Evolutionary conservation across 2,888 invertebrate species (phyloP).

Genomic region (Hetaerina titia): DNA sequence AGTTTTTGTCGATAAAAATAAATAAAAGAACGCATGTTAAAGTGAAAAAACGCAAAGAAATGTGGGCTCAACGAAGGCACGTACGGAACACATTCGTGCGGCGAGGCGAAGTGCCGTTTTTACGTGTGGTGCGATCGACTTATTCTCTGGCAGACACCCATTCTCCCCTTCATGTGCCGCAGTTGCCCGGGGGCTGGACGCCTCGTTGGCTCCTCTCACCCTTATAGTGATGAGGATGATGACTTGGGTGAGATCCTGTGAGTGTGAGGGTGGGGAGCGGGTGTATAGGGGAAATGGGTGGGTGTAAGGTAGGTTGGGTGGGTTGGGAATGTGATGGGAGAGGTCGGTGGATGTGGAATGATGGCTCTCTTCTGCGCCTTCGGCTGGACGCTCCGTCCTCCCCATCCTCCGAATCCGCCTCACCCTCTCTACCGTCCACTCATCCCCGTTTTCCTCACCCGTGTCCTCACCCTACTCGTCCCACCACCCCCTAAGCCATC

Average conservation of each 20-base stretch:
- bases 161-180: slow-evolving; percentile 4
- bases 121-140: slow-evolving; percentile 1
- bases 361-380: slow-evolving; percentile 48
- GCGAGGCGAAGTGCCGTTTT: slow-evolving; percentile 10
- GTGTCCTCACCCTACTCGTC: not conserved
- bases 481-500: not conserved
- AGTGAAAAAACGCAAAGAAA: not conserved
- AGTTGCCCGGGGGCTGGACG: slow-evolving; percentile 42
- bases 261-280: not conserved
- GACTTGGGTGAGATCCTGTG: slow-evolving; percentile 28
- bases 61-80: not conserved
- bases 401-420: not conserved
- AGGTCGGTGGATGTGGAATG: slow-evolving; percentile 42
- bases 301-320: not conserved
- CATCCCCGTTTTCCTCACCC: not conserved
- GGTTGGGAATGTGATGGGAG: slow-evolving; percentile 13
- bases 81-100: not conserved
- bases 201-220: slow-evolving; percentile 37
- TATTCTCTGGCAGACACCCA: not conserved
- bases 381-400: slow-evolving; percentile 39
- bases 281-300: not conserved
- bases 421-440: not conserved
- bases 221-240: slow-evolving; percentile 34
- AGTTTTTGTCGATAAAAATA: no score
- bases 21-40: not conserved